Base-by-base conservation (phyloP, 1,140 invertebrate genomes). In the Aleiodes sp. region DNA sequence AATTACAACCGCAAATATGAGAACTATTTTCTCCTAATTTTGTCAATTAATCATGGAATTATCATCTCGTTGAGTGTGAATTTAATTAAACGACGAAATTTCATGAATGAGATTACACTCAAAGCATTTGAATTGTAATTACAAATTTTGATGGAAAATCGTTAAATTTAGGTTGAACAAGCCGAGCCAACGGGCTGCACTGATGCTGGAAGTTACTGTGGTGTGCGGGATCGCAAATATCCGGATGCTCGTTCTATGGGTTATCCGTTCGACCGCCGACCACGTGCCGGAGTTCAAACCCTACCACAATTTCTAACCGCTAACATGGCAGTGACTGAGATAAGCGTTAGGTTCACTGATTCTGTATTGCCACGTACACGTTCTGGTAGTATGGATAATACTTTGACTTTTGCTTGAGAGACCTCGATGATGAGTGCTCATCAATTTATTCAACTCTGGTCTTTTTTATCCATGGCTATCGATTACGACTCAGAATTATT, bases 211-310 rank as follows among this genome's bases (percentile, higher is more conserved):
- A 92, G 90, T 65, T 93, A 89, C 84, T 93, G 92, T 70, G 92
- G 92, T 0, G 77, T 92, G 14, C 88, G 87, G 68, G 90, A 92
- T 75, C 86, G 87, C 35, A 83, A 88, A 64, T 93, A 90, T 81
- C 91, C 91, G 0, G 91, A 93, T 80, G 84, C 80, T 39, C 88
- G 90, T 65, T 77, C 89, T 56, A 93, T 93, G 91, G 92, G 91
- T 60, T 93, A 87, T 81, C 91, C 92, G 26, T 92, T 92, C 85
- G 91, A 93, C 80, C 85, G 91, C 21, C 87, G 52, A 60, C 65
- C 76, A 8, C 72, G 75, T 2, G 8, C 63, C 6, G 80, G 78
- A 4, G 81, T 81, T 4, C 73, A 79, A 56, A 84, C 71, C 21
- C 52, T 85, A 43, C 33, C 65, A 9, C 76, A 85, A 61, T 84